These are phyloP conservation scores for Salvelinus namaycush DNA, from an alignment of 2,113 vertebrate genomes.

Conservation along the genomic window DNA sequence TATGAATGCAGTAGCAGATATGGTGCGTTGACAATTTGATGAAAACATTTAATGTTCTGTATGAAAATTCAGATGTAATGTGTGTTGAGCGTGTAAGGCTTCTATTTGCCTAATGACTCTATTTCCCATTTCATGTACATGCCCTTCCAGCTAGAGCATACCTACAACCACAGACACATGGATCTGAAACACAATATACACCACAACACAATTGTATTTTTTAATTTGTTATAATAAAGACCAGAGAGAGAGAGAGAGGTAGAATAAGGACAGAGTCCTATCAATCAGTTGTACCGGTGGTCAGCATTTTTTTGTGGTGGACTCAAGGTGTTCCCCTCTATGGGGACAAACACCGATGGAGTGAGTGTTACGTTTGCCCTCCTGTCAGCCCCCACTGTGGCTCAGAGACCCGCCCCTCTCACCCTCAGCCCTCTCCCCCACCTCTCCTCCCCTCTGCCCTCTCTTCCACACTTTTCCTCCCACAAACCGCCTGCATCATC, in stretches of 20 bases:
- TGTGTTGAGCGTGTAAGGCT: conserved; percentile 58
- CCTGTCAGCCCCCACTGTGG: conserved; percentile 26
- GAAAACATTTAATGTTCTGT: conserved; percentile 61
- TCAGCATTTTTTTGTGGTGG: conserved; percentile 53
- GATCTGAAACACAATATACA: neutral
- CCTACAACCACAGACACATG: conserved; percentile 34
- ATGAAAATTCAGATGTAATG: conserved; percentile 65
- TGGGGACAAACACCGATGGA: neutral
- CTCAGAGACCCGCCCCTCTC: neutral
- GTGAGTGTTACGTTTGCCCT: conserved; percentile 17
- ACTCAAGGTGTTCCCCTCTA: conserved; percentile 45
- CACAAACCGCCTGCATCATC: neutral
- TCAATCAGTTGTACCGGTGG: conserved; percentile 30
- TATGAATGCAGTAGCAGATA: conserved; percentile 58
- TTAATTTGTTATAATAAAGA: neutral
- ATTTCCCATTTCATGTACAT: conserved; percentile 72
- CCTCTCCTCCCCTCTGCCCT: neutral
- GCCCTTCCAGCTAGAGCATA: conserved; percentile 43
- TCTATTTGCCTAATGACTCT: conserved; percentile 58
- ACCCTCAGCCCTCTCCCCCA: neutral
- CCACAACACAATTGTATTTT: neutral
- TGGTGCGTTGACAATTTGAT: conserved; percentile 61
- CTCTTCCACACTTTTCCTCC: neutral
- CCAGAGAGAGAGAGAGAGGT: conserved; percentile 9
- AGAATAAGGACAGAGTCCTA: conserved; percentile 21